phyloP scores from a whole-genome alignment of 1,140 invertebrate species.

The Olivierus martensii region DNA sequence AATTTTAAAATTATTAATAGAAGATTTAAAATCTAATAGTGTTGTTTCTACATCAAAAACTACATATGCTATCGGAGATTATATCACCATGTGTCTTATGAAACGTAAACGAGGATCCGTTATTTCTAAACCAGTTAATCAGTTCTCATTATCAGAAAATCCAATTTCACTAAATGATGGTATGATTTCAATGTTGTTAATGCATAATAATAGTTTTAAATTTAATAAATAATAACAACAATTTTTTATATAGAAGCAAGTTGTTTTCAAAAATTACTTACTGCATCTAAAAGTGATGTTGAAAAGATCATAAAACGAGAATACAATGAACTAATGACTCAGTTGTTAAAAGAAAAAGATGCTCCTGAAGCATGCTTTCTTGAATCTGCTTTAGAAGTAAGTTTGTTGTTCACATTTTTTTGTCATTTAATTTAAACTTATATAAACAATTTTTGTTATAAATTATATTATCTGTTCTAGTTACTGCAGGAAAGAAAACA shows the following conservation, averaged over 20 bases:
- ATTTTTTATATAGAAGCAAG: slow-evolving; percentile 33
- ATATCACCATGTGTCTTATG: slow-evolving; percentile 72
- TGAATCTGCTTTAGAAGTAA: slow-evolving; percentile 53
- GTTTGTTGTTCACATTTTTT: too few species aligned
- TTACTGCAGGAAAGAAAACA: too few species aligned
- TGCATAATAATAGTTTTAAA: too few species aligned
- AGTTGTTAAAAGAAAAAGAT: slow-evolving; percentile 44
- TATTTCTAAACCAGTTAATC: slow-evolving; percentile 47
- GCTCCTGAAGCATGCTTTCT: slow-evolving; percentile 72
- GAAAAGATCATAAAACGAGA: slow-evolving; percentile 56
- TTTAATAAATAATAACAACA: too few species aligned
- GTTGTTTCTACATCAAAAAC: not conserved
- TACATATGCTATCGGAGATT: slow-evolving; percentile 46
- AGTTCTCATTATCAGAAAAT: slow-evolving; percentile 14
- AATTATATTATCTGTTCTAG: too few species aligned
- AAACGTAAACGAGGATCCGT: slow-evolving; percentile 62
- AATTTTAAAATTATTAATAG: too few species aligned
- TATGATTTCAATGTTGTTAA: too few species aligned
- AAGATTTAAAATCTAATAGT: not conserved
- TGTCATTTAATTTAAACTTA: too few species aligned
- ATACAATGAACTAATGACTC: slow-evolving; percentile 45
- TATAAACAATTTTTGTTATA: too few species aligned
- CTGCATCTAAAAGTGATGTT: slow-evolving; percentile 48
- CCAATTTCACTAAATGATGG: slow-evolving; percentile 11
- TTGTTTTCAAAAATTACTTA: slow-evolving; percentile 59